Base-by-base conservation (phyloP, 1,140 invertebrate genomes). In the Calephelis virginiensis region DNA sequence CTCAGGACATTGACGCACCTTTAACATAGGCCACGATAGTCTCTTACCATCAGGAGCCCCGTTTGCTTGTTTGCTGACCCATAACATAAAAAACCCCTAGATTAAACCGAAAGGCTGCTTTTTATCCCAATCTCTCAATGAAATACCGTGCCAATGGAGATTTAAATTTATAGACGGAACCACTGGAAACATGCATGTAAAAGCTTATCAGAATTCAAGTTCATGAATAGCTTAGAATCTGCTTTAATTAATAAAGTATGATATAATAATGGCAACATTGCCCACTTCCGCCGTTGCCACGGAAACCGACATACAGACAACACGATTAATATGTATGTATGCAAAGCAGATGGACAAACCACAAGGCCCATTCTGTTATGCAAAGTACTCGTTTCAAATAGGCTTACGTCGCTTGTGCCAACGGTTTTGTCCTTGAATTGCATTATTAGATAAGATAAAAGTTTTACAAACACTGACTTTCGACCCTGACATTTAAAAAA, bases 221-320 rank as follows among this genome's bases (percentile, higher is more conserved):
- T 28, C 28, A 56, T 28, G 10, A 17, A 37, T 11, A 56, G 5
- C 17, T 17, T 56, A 56, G 14, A 10, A 28, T 56, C 53, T 56
- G 28, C 53, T 11, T 63, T 12, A 48, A 63, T 47, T 53, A 64
- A 43, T 50, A 28, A 40, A n/a, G 46, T 10, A 49, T 56, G 45
- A 67, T 13, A 53, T 13, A 17, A 61, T 9, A 53, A 43, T 47
- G 47, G 12, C 11, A 45, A 67, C 59, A 49, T 53, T 67, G 60
- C 28, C 11, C 12, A 10, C 40, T 17, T 53, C 53, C 43, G 66
- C 11, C 17, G 50, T 74, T 53, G 48, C 65, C 63, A 66, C 64
- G 45, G 61, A 68, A 72, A 72, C 67, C 59, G 56, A 65, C 61
- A 56, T 61, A 71, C 65, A 66, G 59, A 71, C 67, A 69, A 71